Conservation (phyloP, 2,797 vertebrate species). For the Kryptolebias ocellatus region DNA sequence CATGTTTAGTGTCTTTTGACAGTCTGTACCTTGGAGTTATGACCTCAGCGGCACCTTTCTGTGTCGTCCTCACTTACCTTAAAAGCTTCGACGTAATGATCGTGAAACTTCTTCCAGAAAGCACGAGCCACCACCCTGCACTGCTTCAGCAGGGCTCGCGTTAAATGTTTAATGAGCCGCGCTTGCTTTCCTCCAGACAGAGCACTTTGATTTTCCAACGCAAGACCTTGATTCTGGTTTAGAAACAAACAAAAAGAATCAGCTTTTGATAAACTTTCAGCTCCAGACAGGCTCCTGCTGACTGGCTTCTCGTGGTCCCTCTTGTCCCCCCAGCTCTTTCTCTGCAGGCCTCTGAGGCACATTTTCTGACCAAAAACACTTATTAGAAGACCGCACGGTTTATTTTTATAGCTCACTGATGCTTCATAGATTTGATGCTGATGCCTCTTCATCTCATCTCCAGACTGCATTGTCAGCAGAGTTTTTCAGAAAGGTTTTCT, state of each 20-base stretch:
- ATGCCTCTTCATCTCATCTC: background rate
- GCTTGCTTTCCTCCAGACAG: constrained; percentile 18
- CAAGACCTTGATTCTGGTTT: constrained; percentile 32
- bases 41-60: background rate
- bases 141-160: constrained; percentile 6
- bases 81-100: constrained; percentile 5
- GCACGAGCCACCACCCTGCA: background rate
- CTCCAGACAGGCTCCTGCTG: background rate
- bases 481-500: too few relatives aligned
- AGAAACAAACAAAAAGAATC: constrained; percentile 1
- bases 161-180: constrained; percentile 48
- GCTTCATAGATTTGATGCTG: constrained; percentile 12
- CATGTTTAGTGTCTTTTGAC: background rate
- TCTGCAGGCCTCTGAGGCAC: background rate
- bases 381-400: background rate
- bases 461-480: too few relatives aligned
- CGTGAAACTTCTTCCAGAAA: constrained; percentile 10
- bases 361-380: background rate
- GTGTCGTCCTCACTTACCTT: constrained; percentile 18
- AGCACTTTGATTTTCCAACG: constrained; percentile 42
- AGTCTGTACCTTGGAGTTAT: background rate
- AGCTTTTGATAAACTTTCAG: constrained; percentile 29
- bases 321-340: background rate
- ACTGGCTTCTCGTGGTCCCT: constrained; percentile 9
- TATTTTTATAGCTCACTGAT: background rate